Evolutionary conservation across 1,140 invertebrate species (phyloP).

Genomic region (Dinoponera quadriceps): DNA sequence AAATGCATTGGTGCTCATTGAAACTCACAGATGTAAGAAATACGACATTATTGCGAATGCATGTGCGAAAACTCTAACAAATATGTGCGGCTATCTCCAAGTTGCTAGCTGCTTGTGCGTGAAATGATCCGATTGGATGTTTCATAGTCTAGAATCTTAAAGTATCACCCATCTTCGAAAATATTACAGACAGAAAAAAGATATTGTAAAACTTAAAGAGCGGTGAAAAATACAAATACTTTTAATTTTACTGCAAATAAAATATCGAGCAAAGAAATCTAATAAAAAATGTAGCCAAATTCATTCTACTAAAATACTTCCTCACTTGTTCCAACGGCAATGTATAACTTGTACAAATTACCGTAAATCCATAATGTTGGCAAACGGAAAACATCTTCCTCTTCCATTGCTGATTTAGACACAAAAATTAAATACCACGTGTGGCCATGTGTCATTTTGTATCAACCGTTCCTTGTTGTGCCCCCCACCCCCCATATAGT

Average conservation of each 20-base stretch:
- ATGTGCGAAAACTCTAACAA: conserved; percentile 2
- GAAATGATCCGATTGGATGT: not conserved
- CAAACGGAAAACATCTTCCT: conserved; percentile 34
- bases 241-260: not conserved
- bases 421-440: conserved; percentile 58
- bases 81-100: not conserved
- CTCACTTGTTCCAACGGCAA: conserved; percentile 63
- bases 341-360: conserved; percentile 42
- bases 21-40: conserved; percentile 2
- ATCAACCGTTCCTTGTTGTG: conserved; percentile 59
- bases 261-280: not conserved
- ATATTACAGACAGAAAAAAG: not conserved
- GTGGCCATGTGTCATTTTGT: conserved; percentile 62
- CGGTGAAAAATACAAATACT: not conserved
- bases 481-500: conserved; percentile 23
- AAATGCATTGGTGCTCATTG: not conserved
- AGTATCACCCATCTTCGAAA: not conserved
- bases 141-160: not conserved
- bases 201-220: not conserved
- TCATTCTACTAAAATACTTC: conserved; percentile 21
- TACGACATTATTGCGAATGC: not conserved
- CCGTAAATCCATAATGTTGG: conserved; percentile 35
- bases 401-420: conserved; percentile 34
- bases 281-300: not conserved
- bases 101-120: not conserved